Conservation (phyloP, 2,888 invertebrate genomes). For the Geotrupes spiniger region DNA sequence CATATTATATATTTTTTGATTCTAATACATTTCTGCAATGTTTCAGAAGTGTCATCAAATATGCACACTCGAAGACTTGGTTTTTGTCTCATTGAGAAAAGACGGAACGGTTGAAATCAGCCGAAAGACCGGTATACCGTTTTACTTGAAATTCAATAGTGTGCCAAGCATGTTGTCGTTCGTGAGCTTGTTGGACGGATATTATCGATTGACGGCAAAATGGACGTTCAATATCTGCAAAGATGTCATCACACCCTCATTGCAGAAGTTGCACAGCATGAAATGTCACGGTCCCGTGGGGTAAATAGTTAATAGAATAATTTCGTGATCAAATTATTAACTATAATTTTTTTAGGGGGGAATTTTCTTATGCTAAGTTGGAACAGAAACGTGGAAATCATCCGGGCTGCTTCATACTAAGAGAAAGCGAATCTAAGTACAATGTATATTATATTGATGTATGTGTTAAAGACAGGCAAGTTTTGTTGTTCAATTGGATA, state of each 20-base stretch:
- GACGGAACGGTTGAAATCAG: conserved; percentile 75
- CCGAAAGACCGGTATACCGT: conserved; percentile 72
- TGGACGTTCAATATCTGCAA: conserved; percentile 90
- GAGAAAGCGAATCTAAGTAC: conserved; percentile 79
- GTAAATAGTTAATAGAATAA: conserved; percentile 51
- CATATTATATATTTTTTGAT: too few species aligned
- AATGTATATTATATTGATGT: conserved; percentile 80
- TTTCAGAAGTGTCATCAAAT: conserved; percentile 66
- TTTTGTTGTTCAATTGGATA: conserved; percentile 7
- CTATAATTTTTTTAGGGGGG: conserved; percentile 58
- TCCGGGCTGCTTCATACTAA: conserved; percentile 76
- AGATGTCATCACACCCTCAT: conserved; percentile 75
- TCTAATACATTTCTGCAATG: conserved; percentile 9
- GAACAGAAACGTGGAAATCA: conserved; percentile 73
- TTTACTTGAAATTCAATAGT: conserved; percentile 69
- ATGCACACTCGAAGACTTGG: conserved; percentile 80
- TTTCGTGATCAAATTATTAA: neutral
- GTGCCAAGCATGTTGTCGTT: conserved; percentile 70
- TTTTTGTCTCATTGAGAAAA: conserved; percentile 72
- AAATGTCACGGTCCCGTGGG: conserved; percentile 91
- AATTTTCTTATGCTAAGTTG: conserved; percentile 81
- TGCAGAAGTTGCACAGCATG: conserved; percentile 66
- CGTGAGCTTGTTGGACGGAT: conserved; percentile 79
- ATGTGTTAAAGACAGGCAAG: conserved; percentile 69
- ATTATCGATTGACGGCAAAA: conserved; percentile 81